A percentile compares a stretch with the other conserved stretches of the same genome.
Evolutionary conservation across 2,888 invertebrate genomes (phyloP).

Genomic region (Caenorhabditis plicata): DNA sequence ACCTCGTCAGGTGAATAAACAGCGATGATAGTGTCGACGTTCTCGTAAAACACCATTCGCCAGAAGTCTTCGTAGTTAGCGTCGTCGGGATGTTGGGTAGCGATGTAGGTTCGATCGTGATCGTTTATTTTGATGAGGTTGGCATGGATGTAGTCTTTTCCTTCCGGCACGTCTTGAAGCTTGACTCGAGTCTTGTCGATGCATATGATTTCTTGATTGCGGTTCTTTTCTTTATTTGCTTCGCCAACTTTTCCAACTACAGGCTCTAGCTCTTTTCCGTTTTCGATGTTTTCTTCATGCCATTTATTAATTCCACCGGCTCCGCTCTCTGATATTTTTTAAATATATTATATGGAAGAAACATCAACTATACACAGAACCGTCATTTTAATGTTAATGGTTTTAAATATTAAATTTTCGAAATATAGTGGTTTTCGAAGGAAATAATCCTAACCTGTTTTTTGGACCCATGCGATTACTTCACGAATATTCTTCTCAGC

Average conservation of each 20-base stretch:
- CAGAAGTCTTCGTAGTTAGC: conserved; percentile 20
- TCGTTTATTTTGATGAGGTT: conserved; percentile 13
- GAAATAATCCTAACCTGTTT: background rate
- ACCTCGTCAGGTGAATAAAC: conserved; percentile 11
- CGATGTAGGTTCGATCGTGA: conserved; percentile 13
- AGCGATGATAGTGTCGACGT: conserved; percentile 17
- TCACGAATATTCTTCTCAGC: background rate
- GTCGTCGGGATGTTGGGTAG: conserved; percentile 26
- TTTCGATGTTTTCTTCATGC: no score
- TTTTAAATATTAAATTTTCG: no score
- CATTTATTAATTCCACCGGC: background rate
- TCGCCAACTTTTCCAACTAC: background rate
- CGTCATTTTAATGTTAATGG: no score
- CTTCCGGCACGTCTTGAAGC: background rate
- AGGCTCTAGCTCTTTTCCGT: background rate
- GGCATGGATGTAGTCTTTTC: conserved; percentile 2
- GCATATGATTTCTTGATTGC: background rate
- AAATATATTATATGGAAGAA: no score
- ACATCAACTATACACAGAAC: no score
- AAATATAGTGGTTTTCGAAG: no score
- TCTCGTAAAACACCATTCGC: conserved; percentile 30
- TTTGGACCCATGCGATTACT: background rate
- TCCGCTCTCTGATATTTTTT: no score
- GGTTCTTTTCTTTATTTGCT: background rate
- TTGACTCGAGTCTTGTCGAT: conserved; percentile 1